These are phyloP conservation scores for Chelon auratus DNA, from an alignment of 2,797 vertebrate species.

Conservation along the genomic window DNA sequence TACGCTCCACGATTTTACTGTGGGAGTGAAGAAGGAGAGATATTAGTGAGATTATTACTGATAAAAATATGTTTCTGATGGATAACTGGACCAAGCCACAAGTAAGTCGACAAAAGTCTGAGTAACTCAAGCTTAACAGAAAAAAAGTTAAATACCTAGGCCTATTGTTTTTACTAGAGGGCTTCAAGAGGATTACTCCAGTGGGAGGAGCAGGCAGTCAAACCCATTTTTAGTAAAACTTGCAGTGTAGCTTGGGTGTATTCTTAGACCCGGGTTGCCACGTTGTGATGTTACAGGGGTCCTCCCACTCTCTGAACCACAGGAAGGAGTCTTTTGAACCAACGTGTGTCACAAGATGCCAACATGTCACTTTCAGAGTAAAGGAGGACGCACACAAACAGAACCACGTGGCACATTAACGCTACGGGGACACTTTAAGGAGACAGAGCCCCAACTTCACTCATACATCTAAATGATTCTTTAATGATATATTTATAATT, in stretches of 20 bases:
- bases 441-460: conserved; percentile 13
- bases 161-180: conserved; percentile 8
- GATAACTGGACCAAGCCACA: background rate
- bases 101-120: background rate
- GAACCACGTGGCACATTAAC: conserved; percentile 23
- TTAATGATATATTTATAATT: conserved; percentile 64
- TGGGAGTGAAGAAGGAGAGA: conserved; percentile 19
- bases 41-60: background rate
- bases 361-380: conserved; percentile 50
- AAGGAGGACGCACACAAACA: background rate
- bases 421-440: background rate
- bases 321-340: conserved; percentile 46
- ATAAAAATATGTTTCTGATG: background rate
- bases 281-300: conserved; percentile 81
- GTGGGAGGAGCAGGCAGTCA: conserved; percentile 42
- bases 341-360: conserved; percentile 59
- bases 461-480: conserved; percentile 24
- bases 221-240: conserved; percentile 38
- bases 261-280: conserved; percentile 78
- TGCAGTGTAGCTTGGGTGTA: conserved; percentile 47
- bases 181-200: conserved; percentile 8
- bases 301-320: conserved; percentile 74
- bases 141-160: background rate
- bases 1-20: conserved; percentile 95
- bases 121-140: too few species aligned